Conservation (phyloP, 2,888 invertebrate genomes). For the Morpho helenor region DNA sequence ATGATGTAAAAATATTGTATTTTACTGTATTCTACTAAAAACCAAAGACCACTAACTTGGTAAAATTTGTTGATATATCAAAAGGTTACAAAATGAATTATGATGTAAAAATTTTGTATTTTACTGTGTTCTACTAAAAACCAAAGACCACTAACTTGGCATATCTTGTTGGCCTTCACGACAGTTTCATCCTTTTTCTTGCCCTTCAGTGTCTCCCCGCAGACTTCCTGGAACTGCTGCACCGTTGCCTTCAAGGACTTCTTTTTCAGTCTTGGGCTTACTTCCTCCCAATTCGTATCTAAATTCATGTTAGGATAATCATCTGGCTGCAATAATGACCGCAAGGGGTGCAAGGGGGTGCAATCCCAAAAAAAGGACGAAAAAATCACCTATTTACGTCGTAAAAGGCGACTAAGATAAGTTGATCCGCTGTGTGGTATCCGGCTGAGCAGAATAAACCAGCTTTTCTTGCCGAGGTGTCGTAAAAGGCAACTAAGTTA, state of each 20-base stretch:
- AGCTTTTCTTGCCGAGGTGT: too few relatives aligned
- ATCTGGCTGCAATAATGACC: neutral
- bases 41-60: too few relatives aligned
- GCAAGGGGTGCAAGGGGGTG: neutral
- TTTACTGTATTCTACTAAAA: too few relatives aligned
- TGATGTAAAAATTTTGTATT: too few relatives aligned
- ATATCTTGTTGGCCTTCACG: slow-evolving; percentile 62
- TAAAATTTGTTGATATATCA: too few relatives aligned
- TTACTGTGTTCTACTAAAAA: too few relatives aligned
- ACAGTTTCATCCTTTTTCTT: slow-evolving; percentile 71
- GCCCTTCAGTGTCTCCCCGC: slow-evolving; percentile 63
- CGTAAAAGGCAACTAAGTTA: too few relatives aligned
- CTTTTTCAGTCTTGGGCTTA: slow-evolving; percentile 54
- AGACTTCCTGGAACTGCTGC: slow-evolving; percentile 57
- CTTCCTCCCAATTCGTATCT: slow-evolving; percentile 61
- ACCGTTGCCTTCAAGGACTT: slow-evolving; percentile 62
- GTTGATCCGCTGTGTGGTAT: too few relatives aligned
- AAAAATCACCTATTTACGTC: neutral
- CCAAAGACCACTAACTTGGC: slow-evolving; percentile 52
- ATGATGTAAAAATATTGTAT: too few relatives aligned
- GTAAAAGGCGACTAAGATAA: too few relatives aligned
- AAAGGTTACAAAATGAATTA: too few relatives aligned
- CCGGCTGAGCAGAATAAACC: too few relatives aligned
- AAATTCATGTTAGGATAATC: neutral
- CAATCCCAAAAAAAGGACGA: neutral